Conservation (phyloP, 2,888 invertebrate genomes). For the Mesorhabditis sp. region DNA sequence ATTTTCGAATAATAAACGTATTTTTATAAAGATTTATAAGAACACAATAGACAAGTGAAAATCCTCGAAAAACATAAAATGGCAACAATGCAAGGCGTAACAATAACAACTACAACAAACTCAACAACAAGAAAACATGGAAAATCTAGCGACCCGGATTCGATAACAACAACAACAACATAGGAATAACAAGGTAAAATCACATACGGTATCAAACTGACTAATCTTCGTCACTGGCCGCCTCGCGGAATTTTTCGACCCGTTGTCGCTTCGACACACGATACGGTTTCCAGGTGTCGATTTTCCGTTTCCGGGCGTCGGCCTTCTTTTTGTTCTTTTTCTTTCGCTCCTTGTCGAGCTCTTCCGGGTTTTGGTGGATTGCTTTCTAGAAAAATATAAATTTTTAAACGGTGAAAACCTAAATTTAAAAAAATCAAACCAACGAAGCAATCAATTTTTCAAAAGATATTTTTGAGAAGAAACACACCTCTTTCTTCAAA, state of each 20-base stretch:
- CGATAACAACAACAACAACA: no score
- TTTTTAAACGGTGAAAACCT: no score
- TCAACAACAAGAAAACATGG: no score
- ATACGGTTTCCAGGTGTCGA: constrained; percentile 46
- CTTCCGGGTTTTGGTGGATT: constrained; percentile 19
- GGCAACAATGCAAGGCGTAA: no score
- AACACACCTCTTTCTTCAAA: constrained; percentile 25
- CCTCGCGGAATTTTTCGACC: constrained; percentile 20
- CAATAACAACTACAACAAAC: no score
- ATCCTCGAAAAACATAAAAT: no score
- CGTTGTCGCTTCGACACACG: constrained; percentile 37
- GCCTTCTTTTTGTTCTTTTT: constrained; percentile 35
- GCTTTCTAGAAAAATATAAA: no score
- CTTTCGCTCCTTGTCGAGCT: constrained; percentile 35
- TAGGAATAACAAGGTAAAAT: no score
- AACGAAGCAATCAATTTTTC: background rate
- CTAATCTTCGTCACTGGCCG: constrained; percentile 22
- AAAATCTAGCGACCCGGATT: no score
- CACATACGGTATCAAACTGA: background rate
- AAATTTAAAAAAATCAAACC: background rate
- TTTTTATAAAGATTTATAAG: no score
- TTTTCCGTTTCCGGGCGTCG: constrained; percentile 36
- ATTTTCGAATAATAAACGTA: no score
- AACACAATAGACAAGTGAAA: no score
- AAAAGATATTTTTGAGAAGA: background rate